Base-by-base conservation (phyloP, 2,113 vertebrate species). In the Furnarius figulus region DNA sequence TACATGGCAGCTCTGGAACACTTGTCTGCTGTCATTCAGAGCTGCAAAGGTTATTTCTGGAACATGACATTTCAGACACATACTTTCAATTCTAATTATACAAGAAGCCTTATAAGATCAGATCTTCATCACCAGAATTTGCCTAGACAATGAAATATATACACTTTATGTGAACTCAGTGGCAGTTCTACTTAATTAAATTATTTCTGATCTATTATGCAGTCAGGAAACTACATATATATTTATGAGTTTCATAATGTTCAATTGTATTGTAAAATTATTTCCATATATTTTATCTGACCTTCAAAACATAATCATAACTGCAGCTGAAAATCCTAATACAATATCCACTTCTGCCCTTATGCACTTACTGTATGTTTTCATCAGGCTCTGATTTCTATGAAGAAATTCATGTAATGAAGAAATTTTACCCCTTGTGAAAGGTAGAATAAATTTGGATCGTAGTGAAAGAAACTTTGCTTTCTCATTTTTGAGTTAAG, bases 21-120 rank as follows among this genome's bases (percentile, higher is more conserved):
- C 99, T 99, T 99, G 99, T 98, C 98, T 97, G 72, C 98, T 99
- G 99, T 99, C 99, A 99, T 95, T 99, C 99, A 99, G 84, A 80
- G 88, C 59, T 25, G 71, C 19, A 19, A 84, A 79, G 97, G 95
- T 96, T 99, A 99, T 99, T 99, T 99, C 98, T 98, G 98, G 99
- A 95, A 59, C 74, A 86, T 98, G 98, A 98, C 98, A 99, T 99
- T 99, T 98, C 96, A 96, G 97, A 98, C 92, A 86, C 97, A 97
- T 98, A 52, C 95, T 98, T 97, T 96, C 85, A 92, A 90, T 95
- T 97, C 96, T 98, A 90, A 91, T 97, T 97, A 95, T 97, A 97
- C 93, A 95, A 96, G 92, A 98, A 97, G 87, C 97, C 95, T 95
- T 96, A 95, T 88, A 97, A 97, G 93, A 97, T 80, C 95, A 96